Percentiles rank a stretch among this genome's conserved stretches.
These are phyloP conservation scores for Melanerpes formicivorus DNA, from an alignment of 2,113 vertebrate genomes.

Conservation along the genomic window DNA sequence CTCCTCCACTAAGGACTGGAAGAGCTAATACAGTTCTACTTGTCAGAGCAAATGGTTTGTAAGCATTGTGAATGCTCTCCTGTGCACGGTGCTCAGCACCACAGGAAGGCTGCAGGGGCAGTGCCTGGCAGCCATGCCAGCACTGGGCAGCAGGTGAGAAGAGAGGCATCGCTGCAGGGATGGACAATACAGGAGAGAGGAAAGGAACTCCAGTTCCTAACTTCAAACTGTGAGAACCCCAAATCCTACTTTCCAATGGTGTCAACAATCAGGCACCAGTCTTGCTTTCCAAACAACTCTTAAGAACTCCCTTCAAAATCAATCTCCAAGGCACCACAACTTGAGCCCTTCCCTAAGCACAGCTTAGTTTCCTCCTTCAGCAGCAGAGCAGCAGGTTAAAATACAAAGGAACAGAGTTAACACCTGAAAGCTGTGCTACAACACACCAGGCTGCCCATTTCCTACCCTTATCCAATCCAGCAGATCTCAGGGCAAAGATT, in stretches of 20 bases:
- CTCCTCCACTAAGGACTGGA: not conserved
- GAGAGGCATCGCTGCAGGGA: rapidly evolving
- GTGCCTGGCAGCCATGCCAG: no score
- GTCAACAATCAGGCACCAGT: not conserved
- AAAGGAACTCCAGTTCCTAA: not conserved
- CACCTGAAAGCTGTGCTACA: not conserved
- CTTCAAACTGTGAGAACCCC: not conserved
- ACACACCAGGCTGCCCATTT: not conserved
- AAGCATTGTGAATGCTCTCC: rapidly evolving
- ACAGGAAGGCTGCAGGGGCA: not conserved
- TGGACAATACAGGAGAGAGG: not conserved
- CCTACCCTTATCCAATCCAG: not conserved
- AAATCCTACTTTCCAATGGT: not conserved
- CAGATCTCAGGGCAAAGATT: not conserved
- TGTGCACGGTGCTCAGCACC: no score
- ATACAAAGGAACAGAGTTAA: not conserved
- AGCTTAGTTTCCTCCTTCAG: not conserved
- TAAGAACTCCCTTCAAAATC: not conserved
- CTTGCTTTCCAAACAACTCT: not conserved
- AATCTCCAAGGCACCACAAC: not conserved
- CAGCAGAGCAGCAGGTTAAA: not conserved
- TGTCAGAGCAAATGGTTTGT: no score
- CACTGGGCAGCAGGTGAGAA: not conserved
- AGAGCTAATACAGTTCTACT: not conserved
- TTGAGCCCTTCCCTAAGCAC: not conserved